phyloP scores from a whole-genome alignment of 2,888 invertebrate genomes.

The Aphidoletes aphidimyza region DNA sequence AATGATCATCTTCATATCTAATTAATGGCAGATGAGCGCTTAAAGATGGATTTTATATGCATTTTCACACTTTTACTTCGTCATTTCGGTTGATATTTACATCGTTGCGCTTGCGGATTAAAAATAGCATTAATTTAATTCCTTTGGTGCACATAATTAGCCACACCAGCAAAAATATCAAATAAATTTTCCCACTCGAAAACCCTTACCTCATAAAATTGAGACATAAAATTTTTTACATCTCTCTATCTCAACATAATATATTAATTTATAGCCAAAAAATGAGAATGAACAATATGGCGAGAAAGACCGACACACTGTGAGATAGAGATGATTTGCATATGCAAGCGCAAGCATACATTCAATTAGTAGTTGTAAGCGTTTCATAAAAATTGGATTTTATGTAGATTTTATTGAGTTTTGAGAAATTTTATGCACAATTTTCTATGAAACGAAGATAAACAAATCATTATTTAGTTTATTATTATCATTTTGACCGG shows the following conservation, averaged over 20 bases:
- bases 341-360: neutral
- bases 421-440: neutral
- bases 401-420: neutral
- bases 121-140: constrained; percentile 9
- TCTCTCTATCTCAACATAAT: neutral
- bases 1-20: neutral
- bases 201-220: neutral
- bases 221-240: constrained; percentile 26
- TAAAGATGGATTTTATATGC: constrained; percentile 9
- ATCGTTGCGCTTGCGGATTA: neutral
- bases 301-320: too few relatives aligned
- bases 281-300: neutral
- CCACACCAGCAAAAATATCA: neutral
- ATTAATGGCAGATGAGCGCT: constrained; percentile 4
- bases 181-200: neutral
- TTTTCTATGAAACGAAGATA: neutral
- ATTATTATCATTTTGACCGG: neutral
- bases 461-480: constrained; percentile 38
- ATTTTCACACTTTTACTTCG: constrained; percentile 41
- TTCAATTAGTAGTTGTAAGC: constrained; percentile 3
- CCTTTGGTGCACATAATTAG: neutral
- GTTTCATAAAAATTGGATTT: constrained; percentile 8
- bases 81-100: neutral
- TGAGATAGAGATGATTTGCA: neutral
- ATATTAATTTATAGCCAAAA: constrained; percentile 21